phyloP scores from a whole-genome alignment of 2,797 vertebrate genomes.

The Crenichthys baileyi region DNA sequence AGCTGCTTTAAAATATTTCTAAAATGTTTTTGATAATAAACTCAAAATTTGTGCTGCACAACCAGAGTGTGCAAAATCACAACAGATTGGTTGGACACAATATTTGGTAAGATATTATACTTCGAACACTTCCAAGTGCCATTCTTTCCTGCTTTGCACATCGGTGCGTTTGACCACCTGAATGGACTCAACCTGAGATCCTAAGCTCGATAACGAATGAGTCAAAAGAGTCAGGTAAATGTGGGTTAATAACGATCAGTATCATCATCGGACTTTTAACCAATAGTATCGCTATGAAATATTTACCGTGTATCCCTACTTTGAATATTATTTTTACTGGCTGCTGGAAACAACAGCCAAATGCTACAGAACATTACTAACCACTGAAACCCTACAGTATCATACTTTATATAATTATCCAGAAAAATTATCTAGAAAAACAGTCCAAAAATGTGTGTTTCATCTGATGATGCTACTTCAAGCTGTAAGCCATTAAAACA shows the following conservation, averaged over 20 bases:
- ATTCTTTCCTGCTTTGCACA: background rate
- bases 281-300: background rate
- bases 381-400: background rate
- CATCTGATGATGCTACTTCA: background rate
- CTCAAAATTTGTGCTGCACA: background rate
- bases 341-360: background rate
- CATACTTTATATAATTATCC: background rate
- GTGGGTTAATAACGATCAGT: background rate
- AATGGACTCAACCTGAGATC: background rate
- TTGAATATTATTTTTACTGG: background rate
- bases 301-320: background rate
- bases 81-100: background rate
- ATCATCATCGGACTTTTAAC: background rate
- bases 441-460: background rate
- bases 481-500: background rate
- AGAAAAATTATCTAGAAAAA: too few relatives aligned
- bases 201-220: too few relatives aligned
- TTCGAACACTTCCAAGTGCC: background rate
- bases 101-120: background rate
- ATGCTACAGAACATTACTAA: background rate
- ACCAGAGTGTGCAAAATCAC: background rate
- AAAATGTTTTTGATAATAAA: background rate
- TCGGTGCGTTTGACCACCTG: background rate
- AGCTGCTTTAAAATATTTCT: background rate
- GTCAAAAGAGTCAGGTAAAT: background rate